Evolutionary conservation across 2,888 invertebrate species (phyloP).

Genomic region (Drosophila parthenogenetica): DNA sequence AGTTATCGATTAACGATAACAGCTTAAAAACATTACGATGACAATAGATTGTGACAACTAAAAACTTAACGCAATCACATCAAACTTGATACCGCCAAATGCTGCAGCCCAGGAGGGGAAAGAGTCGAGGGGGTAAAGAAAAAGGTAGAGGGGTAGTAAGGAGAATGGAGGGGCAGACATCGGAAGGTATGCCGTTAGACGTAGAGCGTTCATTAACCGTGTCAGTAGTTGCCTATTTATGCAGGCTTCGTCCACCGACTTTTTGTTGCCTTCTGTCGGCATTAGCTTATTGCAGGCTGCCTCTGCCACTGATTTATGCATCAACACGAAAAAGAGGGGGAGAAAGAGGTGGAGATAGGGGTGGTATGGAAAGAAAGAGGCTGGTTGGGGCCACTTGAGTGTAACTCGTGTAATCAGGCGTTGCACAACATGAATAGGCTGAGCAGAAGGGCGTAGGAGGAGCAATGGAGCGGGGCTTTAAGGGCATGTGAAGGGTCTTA

Average conservation of each 20-base stretch:
- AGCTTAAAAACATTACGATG: too few species aligned
- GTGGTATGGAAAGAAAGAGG: background rate
- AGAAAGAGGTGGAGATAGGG: background rate
- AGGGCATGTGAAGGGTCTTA: slow-evolving; percentile 2
- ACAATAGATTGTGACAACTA: background rate
- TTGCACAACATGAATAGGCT: slow-evolving; percentile 41
- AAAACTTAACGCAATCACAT: slow-evolving; percentile 41
- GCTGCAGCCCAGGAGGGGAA: background rate
- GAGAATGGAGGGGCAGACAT: background rate
- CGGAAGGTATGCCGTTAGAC: background rate
- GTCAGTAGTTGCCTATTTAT: slow-evolving; percentile 56
- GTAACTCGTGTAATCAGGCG: slow-evolving; percentile 57
- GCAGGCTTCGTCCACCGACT: slow-evolving; percentile 28
- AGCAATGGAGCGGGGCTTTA: too few species aligned
- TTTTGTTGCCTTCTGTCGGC: slow-evolving; percentile 6
- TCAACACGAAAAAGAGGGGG: slow-evolving; percentile 18
- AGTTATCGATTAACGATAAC: slow-evolving; percentile 3
- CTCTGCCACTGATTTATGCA: slow-evolving; percentile 46
- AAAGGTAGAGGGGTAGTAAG: too few species aligned
- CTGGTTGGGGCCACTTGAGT: slow-evolving; percentile 39
- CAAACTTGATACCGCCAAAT: slow-evolving; percentile 30
- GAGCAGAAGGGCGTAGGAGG: background rate
- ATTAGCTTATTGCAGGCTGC: slow-evolving; percentile 23
- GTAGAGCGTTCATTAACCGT: slow-evolving; percentile 55
- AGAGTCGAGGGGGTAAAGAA: too few species aligned